These are phyloP conservation scores for Andrena marginata DNA, from an alignment of 2,888 invertebrate genomes.

Conservation along the genomic window DNA sequence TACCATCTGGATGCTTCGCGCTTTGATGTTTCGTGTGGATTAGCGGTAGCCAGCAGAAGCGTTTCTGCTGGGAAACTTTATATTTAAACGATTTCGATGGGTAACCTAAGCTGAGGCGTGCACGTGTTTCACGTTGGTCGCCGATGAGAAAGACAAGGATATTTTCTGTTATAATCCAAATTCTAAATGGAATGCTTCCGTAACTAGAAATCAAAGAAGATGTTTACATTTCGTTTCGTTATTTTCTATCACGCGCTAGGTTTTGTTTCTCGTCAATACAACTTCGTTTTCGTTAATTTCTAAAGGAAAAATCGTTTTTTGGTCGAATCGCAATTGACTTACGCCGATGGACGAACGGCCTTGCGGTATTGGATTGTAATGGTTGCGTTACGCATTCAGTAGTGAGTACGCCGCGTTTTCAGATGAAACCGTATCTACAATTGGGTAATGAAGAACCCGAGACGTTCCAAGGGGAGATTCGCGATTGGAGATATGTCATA, in stretches of 20 bases:
- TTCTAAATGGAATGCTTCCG: no score
- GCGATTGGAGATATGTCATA: slow-evolving; percentile 53
- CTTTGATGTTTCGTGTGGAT: background rate
- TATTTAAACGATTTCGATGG: no score
- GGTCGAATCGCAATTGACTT: background rate
- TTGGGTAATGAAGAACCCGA: slow-evolving; percentile 61
- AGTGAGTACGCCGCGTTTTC: slow-evolving; percentile 7
- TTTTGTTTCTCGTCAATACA: no score
- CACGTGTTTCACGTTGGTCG: no score
- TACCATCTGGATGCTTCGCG: slow-evolving; percentile 26
- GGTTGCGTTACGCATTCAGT: slow-evolving; percentile 1
- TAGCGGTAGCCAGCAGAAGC: slow-evolving; percentile 14
- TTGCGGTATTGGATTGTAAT: background rate
- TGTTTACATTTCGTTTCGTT: no score
- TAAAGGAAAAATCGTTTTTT: background rate
- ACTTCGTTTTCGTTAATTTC: no score
- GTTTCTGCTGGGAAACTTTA: background rate
- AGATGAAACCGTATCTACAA: slow-evolving; percentile 60
- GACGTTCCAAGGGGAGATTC: slow-evolving; percentile 39
- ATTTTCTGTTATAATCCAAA: no score
- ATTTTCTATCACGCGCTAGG: no score
- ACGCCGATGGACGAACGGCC: background rate
- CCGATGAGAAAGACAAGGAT: no score
- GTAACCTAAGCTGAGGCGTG: no score
- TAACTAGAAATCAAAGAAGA: no score